Evolutionary conservation across 2,113 vertebrate genomes (phyloP).

Genomic region (Ochotona curzoniae): DNA sequence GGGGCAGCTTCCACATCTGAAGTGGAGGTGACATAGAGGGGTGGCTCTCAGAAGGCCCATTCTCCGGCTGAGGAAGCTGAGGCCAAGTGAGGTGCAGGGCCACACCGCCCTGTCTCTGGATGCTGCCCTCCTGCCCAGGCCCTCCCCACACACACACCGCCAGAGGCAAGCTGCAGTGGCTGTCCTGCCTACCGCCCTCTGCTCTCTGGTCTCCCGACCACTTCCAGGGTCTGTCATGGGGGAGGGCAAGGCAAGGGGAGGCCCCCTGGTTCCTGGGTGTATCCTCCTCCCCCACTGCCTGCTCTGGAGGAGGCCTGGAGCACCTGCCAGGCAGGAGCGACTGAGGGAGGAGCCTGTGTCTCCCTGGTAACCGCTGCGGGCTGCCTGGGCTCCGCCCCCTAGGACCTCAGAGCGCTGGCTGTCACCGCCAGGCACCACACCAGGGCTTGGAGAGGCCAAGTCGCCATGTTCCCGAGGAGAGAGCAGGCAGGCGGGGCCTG

Average conservation of each 20-base stretch:
- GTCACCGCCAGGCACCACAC: constrained; percentile 30
- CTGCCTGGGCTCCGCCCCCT: neutral
- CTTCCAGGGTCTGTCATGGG: no score
- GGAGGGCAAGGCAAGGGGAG: no score
- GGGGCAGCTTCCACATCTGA: no score
- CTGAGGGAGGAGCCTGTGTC: neutral
- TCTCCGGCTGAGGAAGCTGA: neutral
- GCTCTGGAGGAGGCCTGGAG: neutral
- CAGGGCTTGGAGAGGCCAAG: neutral
- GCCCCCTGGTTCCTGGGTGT: no score
- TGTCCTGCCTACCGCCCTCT: neutral
- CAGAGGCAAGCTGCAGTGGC: neutral
- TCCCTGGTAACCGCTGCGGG: constrained; percentile 47
- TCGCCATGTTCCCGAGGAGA: no score
- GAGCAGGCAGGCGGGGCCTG: neutral
- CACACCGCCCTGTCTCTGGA: neutral
- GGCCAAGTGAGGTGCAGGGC: no score
- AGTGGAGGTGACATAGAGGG: no score
- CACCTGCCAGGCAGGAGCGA: neutral
- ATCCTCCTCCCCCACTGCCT: no score
- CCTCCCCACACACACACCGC: no score
- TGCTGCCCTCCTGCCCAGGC: no score
- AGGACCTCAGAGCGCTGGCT: neutral
- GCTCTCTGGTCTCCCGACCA: neutral
- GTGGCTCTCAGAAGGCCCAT: neutral